Evolutionary conservation across 2,888 invertebrate species (phyloP).

Genomic region (Tribolium freemani): DNA sequence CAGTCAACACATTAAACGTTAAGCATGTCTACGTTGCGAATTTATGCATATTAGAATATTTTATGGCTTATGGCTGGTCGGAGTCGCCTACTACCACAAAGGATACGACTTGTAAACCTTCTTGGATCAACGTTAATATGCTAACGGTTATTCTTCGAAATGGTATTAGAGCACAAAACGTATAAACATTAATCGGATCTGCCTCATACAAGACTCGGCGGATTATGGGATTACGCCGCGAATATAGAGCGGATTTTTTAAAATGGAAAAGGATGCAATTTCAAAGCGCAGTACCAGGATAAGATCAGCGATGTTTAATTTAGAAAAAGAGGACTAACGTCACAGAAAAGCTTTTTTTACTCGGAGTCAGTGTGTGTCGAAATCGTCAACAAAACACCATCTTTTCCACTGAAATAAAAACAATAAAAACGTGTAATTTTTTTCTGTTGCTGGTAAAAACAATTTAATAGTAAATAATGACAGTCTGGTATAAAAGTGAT

Average conservation of each 20-base stretch:
- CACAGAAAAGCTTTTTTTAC: no score
- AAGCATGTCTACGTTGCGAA: slow-evolving; percentile 29
- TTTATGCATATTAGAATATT: slow-evolving; percentile 31
- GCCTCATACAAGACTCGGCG: neutral
- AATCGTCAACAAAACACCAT: no score
- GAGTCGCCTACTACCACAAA: neutral
- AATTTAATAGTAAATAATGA: no score
- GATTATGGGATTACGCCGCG: neutral
- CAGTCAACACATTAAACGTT: slow-evolving; percentile 37
- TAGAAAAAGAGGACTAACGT: no score
- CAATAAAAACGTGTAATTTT: no score
- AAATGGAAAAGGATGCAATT: neutral
- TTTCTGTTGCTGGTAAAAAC: no score
- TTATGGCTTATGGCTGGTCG: slow-evolving; percentile 3
- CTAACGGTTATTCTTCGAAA: neutral
- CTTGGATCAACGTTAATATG: slow-evolving; percentile 7
- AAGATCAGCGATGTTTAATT: neutral
- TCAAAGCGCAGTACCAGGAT: neutral
- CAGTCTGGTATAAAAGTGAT: no score
- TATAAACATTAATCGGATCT: neutral
- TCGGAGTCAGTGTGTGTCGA: no score
- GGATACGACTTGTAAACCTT: slow-evolving; percentile 8
- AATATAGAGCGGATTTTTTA: neutral
- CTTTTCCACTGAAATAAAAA: no score
- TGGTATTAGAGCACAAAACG: neutral